Percentiles rank a stretch among this genome's conserved stretches.
Evolutionary conservation across 2,888 invertebrate species (phyloP).

Genomic region (Neoitamus cyanurus): DNA sequence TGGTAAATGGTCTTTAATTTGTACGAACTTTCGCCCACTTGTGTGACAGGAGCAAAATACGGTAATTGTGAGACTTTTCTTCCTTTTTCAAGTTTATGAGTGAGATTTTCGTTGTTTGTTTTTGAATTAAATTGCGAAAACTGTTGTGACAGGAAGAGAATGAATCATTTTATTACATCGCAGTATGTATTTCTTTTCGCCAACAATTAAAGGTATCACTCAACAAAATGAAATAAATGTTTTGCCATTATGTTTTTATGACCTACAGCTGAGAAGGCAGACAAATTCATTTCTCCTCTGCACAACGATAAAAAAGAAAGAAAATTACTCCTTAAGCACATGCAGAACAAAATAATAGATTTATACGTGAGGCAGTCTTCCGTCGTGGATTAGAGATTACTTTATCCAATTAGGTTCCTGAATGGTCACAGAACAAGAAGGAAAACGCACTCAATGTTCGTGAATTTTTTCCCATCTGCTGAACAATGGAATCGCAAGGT

Average conservation of each 20-base stretch:
- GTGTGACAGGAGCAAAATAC: background rate
- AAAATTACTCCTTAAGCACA: background rate
- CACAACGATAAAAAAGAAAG: background rate
- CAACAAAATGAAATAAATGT: background rate
- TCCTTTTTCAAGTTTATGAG: background rate
- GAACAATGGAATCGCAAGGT: too few relatives aligned
- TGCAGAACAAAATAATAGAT: background rate
- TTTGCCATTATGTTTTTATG: background rate
- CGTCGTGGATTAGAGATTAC: too few relatives aligned
- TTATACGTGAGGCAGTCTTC: background rate
- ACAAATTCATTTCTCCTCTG: too few relatives aligned
- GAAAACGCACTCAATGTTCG: background rate
- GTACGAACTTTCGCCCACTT: background rate
- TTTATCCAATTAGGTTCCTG: background rate
- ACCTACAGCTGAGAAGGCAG: too few relatives aligned
- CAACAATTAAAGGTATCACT: background rate
- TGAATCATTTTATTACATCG: background rate
- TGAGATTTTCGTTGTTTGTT: background rate
- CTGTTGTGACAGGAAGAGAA: background rate
- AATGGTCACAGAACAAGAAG: background rate
- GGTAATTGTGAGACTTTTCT: background rate
- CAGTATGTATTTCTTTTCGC: background rate
- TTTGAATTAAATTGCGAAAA: background rate
- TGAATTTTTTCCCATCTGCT: too few relatives aligned
- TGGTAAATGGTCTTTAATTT: background rate